phyloP scores from a whole-genome alignment of 2,888 invertebrate genomes.

The Erannis defoliaria region DNA sequence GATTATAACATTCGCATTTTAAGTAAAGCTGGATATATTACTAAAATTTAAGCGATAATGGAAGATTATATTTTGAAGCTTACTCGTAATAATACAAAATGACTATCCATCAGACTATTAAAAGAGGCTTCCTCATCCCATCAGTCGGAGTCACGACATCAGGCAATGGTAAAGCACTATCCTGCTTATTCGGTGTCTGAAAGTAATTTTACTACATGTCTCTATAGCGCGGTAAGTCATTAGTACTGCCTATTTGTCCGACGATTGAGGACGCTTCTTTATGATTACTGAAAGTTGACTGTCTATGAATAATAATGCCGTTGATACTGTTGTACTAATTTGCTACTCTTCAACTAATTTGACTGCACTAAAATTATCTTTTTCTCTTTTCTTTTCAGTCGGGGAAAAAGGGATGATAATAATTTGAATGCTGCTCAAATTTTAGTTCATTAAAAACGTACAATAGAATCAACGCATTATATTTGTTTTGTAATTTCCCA shows the following conservation, averaged over 20 bases:
- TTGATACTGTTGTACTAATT: background rate
- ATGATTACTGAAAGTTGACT: background rate
- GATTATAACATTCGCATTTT: conserved; percentile 7
- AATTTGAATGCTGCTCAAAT: background rate
- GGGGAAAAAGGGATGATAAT: background rate
- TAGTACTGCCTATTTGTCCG: background rate
- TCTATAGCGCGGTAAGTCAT: background rate
- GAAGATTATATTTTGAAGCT: conserved; percentile 11
- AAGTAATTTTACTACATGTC: background rate
- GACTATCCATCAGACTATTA: conserved; percentile 24
- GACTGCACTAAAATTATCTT: background rate
- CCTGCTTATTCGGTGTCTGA: background rate
- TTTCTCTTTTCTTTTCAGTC: background rate
- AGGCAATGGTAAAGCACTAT: background rate
- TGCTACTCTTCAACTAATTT: background rate
- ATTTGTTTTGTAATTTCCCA: conserved; percentile 12
- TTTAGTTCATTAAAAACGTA: background rate
- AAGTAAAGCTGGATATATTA: conserved; percentile 3
- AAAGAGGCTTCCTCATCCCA: background rate
- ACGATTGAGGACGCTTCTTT: background rate
- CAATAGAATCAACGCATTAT: background rate
- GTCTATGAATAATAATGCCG: background rate
- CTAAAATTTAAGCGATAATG: conserved; percentile 3
- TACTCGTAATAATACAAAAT: conserved; percentile 31
- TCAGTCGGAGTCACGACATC: background rate